These are phyloP conservation scores for Mixornis gularis DNA, from an alignment of 2,113 vertebrate species.

Conservation along the genomic window DNA sequence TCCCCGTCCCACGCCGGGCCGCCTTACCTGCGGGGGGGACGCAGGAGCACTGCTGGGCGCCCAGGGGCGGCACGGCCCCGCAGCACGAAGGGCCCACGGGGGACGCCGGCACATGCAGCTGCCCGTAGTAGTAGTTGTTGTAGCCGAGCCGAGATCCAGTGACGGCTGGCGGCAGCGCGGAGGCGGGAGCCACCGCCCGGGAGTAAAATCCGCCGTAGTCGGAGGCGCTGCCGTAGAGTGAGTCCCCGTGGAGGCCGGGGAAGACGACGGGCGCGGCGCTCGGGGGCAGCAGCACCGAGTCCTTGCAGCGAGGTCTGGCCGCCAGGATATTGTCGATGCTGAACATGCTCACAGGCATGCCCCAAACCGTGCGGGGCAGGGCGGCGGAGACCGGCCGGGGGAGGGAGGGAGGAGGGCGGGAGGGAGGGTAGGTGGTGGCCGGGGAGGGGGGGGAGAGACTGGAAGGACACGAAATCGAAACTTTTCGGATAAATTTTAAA, in stretches of 20 bases:
- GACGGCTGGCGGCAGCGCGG: conserved; percentile 76
- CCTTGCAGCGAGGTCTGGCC: conserved; percentile 91
- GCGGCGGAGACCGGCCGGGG: too few relatives aligned
- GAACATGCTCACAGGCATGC: conserved; percentile 97
- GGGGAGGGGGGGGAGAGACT: not conserved
- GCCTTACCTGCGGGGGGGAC: conserved; percentile 82
- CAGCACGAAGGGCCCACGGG: conserved; percentile 87
- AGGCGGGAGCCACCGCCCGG: conserved; percentile 77
- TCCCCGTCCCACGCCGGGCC: not conserved
- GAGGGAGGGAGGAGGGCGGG: too few relatives aligned
- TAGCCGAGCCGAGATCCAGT: conserved; percentile 84
- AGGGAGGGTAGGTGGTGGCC: not conserved
- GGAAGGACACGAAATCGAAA: conserved; percentile 7
- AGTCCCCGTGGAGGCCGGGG: conserved; percentile 79
- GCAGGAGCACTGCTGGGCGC: conserved; percentile 91
- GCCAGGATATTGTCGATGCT: conserved; percentile 98
- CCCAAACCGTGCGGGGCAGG: conserved; percentile 37
- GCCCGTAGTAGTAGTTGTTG: conserved; percentile 93
- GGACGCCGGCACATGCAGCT: conserved; percentile 87
- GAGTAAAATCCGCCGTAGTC: conserved; percentile 91
- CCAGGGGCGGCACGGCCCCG: conserved; percentile 80
- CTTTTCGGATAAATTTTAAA: conserved; percentile 27
- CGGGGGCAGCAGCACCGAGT: conserved; percentile 83
- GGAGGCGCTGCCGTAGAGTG: conserved; percentile 76
- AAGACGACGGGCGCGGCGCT: conserved; percentile 82